A percentile compares a stretch with the other conserved stretches of the same genome.
Evolutionary conservation across 2,113 vertebrate genomes (phyloP).

Genomic region (Psilopogon haemacephalus): DNA sequence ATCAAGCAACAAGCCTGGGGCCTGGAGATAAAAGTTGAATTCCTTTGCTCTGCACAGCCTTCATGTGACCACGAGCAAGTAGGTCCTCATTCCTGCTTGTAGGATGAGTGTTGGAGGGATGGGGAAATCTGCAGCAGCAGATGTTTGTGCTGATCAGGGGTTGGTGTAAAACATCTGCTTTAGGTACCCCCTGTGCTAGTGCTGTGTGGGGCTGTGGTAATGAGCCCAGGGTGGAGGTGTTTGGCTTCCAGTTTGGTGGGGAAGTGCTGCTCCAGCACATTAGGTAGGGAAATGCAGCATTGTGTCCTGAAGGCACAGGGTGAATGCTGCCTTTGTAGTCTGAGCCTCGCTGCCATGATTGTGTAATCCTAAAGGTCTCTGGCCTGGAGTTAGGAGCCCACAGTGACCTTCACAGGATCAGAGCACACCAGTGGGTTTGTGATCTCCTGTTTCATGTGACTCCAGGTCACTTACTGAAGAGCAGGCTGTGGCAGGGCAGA

Average conservation of each 20-base stretch:
- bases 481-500: neutral
- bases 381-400: neutral
- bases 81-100: neutral
- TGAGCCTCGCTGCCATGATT: neutral
- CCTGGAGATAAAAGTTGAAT: neutral
- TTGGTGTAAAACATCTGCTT: neutral
- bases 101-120: neutral
- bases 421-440: neutral
- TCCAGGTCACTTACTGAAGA: neutral
- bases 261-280: neutral
- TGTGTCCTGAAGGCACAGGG: neutral
- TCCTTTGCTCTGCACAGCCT: neutral
- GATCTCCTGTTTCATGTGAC: neutral
- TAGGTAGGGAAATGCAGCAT: neutral
- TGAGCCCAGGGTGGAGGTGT: neutral
- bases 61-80: neutral
- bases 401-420: neutral
- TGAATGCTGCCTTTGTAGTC: slow-evolving; percentile 27
- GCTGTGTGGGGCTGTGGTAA: neutral
- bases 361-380: slow-evolving; percentile 5
- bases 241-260: neutral
- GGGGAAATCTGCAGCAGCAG: neutral
- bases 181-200: neutral
- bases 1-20: neutral
- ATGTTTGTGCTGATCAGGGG: neutral